Evolutionary conservation across 1,140 invertebrate genomes (phyloP), one percentile per base, ranked within the genome.

Genomic region (Steinernema feltiae): DNA sequence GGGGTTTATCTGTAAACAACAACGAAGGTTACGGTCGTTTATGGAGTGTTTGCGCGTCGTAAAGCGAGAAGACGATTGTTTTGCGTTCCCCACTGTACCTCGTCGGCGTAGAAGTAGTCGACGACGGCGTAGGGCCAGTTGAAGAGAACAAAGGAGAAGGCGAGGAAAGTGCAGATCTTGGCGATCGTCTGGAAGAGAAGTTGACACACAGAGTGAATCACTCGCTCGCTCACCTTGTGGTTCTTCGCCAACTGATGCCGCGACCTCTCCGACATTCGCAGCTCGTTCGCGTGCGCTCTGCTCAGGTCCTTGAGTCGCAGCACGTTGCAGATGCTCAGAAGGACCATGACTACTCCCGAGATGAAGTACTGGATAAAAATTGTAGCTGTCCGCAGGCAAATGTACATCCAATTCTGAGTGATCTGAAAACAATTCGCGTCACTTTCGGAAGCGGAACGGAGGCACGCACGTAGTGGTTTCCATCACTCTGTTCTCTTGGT

Each of bases 71-170:
- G 3, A 63, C 15, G 24, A 27, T 63, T n/a, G 53, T 63, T 63
- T 21, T 27, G 24, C n/a, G n/a, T n/a, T n/a, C n/a, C n/a, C n/a
- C n/a, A n/a, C n/a, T 63, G 7, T 41, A 63, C 53, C 53, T 63
- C 53, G 53, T 63, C 53, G 53, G 53, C 12, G 53, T 63, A 63
- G 24, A 63, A 63, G 53, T 63, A 63, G 53, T 63, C 53, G 12
- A 63, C 53, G 24, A 63, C 15, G 15, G 53, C 15, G 53, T 63
- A 63, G 15, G 53, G 53, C 12, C 24, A 63, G 24, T 63, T 63
- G 53, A 63, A 63, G 53, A 63, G 12, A 21, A 63, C 53, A 27
- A 63, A 63, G 53, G 12, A 17, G 12, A 63, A 3, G 3, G 53
- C 53, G 2, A 17, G 24, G 53, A 63, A 63, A 27, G 15, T 63